A percentile compares a stretch with the other conserved stretches of the same genome.
Conservation (phyloP, 2,797 vertebrate species). For the Sphenopsis melanotis region DNA sequence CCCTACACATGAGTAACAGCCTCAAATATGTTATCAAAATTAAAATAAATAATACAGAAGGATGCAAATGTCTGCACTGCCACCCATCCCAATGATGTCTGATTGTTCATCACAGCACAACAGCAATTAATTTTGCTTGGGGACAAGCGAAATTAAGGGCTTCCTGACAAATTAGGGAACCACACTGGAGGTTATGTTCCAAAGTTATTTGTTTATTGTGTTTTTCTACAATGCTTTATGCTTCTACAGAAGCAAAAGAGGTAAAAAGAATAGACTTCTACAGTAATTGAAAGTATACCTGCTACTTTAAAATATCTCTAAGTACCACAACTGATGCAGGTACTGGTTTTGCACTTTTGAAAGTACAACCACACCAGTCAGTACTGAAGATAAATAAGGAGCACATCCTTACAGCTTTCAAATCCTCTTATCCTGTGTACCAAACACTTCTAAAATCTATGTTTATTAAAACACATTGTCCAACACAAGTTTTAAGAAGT, state of each 20-base stretch:
- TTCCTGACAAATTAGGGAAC: not conserved
- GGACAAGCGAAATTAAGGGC: not conserved
- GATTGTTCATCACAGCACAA: not conserved
- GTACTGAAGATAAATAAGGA: not conserved
- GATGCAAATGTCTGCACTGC: not conserved
- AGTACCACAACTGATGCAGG: not conserved
- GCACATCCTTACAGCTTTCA: not conserved
- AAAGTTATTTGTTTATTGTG: not conserved
- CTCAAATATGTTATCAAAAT: not conserved
- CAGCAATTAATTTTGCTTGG: not conserved
- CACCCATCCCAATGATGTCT: not conserved
- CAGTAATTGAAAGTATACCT: not conserved
- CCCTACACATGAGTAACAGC: not conserved
- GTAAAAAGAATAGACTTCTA: not conserved
- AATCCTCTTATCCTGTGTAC: not conserved
- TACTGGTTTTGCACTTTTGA: not conserved
- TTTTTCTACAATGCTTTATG: not conserved
- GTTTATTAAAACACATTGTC: not conserved
- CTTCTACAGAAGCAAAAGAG: not conserved
- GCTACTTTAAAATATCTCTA: not conserved
- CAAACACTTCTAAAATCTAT: not conserved
- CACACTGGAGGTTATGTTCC: not conserved
- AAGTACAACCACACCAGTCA: not conserved
- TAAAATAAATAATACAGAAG: not conserved
- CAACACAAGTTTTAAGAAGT: not conserved